Evolutionary conservation across 2,797 vertebrate genomes (phyloP).

Genomic region (Hirundo rustica): DNA sequence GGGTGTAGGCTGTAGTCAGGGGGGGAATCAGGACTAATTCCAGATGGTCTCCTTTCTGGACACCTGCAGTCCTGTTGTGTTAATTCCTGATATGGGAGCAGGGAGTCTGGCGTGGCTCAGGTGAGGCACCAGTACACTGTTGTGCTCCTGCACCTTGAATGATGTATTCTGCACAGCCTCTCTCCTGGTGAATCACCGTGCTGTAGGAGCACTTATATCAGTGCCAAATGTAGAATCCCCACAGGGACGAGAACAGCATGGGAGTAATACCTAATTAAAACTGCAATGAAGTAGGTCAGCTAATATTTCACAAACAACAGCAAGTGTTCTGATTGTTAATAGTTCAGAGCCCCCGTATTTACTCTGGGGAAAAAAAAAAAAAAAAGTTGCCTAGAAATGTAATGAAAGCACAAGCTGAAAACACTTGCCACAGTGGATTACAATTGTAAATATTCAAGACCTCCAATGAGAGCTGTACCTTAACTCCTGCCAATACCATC

Average conservation of each 20-base stretch:
- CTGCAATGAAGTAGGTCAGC: conserved; percentile 46
- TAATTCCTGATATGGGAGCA: neutral
- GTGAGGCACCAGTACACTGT: neutral
- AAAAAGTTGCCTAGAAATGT: conserved; percentile 7
- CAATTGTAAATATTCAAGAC: conserved; percentile 9
- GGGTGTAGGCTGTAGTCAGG: neutral
- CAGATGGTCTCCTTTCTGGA: neutral
- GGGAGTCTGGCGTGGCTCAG: neutral
- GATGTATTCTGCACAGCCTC: neutral
- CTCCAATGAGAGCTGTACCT: neutral
- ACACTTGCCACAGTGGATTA: neutral
- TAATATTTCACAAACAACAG: conserved; percentile 57
- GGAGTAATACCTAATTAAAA: conserved; percentile 67
- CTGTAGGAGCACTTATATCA: neutral
- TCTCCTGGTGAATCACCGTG: neutral
- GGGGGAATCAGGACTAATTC: neutral
- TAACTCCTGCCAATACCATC: neutral
- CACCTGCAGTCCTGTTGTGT: neutral
- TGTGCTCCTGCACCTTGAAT: neutral
- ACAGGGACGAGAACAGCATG: conserved; percentile 38
- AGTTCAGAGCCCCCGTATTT: conserved; percentile 30
- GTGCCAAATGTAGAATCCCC: conserved; percentile 42
- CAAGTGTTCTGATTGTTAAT: conserved; percentile 52
- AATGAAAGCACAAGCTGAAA: conserved; percentile 5
- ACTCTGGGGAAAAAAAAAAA: neutral